Conservation (phyloP, 2,113 vertebrate genomes). For the Eclectus roratus region DNA sequence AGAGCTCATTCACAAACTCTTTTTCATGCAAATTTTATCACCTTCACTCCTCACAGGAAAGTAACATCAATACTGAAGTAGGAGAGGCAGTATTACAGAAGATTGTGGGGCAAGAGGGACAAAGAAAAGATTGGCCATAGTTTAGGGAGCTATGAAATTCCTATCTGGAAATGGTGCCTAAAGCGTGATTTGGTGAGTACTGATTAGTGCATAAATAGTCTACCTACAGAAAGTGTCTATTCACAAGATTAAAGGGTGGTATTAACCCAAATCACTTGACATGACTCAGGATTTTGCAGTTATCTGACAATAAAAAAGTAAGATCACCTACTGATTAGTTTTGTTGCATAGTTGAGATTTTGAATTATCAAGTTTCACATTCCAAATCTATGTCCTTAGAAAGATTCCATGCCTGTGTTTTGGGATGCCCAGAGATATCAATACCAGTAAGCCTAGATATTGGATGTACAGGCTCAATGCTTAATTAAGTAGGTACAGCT, state of each 20-base stretch:
- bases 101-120: neutral
- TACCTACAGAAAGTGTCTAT: neutral
- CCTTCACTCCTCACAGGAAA: neutral
- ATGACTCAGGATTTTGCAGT: neutral
- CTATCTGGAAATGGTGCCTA: neutral
- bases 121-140: neutral
- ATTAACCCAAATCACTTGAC: neutral
- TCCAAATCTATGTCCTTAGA: neutral
- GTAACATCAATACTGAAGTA: neutral
- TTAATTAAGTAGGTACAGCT: neutral
- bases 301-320: neutral
- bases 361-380: neutral
- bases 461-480: neutral
- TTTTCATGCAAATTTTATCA: no score
- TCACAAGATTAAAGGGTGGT: neutral
- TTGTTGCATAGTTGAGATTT: neutral
- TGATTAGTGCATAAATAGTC: neutral
- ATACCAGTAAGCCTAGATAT: neutral
- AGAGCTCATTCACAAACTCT: no score
- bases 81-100: neutral
- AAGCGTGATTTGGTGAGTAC: neutral
- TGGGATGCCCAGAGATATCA: neutral
- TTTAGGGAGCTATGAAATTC: neutral
- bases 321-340: neutral
- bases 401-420: neutral